Evolutionary conservation across 1,140 invertebrate species (phyloP), one percentile per base, ranked within the genome.

Genomic region (Acyrthosiphon pisum): DNA sequence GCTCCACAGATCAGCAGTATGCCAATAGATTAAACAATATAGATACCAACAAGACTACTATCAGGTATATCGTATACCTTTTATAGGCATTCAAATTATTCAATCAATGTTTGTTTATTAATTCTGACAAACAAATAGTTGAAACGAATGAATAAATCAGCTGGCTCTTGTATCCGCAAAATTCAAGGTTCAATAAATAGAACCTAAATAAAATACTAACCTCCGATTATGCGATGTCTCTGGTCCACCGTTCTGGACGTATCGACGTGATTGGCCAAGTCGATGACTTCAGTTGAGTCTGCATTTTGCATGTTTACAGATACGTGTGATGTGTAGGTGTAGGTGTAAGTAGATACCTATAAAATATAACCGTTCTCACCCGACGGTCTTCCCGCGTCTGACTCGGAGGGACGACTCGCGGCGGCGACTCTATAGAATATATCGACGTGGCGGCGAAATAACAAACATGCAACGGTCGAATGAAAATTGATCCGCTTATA

Each of bases 201-300:
- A 76, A 76, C 14, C 2, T 35, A 76, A 76, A n/a, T 76, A 76
- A 76, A 76, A 60, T n/a, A 90, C 91, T 56, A 9, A 93, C 91
- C 91, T 86, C 91, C 91, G 81, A 93, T 93, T 46, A 93, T 93
- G 4, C 91, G 91, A 84, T 93, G 81, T 53, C 91, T 93, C 35
- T 86, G 91, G 48, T 93, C 91, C 46, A 84, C 48, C 4, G 35
- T 93, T 37, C 46, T 53, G 14, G 91, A 46, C 46, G 76, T 30
- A 50, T 93, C 76, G 6, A 92, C 68, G 81, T 93, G 91, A 44
- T 93, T 93, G 11, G 91, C n/a, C 46, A 93, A n/a, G 26, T 93
- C 91, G 48, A 93, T 93, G 23, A 93, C 48, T 56, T 93, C 91
- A 11, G 91, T 50, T 1, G 91, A 93, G 18, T 93, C 91, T 18